Conservation (phyloP, 1,140 invertebrate species). For the Eubasilissa regina region DNA sequence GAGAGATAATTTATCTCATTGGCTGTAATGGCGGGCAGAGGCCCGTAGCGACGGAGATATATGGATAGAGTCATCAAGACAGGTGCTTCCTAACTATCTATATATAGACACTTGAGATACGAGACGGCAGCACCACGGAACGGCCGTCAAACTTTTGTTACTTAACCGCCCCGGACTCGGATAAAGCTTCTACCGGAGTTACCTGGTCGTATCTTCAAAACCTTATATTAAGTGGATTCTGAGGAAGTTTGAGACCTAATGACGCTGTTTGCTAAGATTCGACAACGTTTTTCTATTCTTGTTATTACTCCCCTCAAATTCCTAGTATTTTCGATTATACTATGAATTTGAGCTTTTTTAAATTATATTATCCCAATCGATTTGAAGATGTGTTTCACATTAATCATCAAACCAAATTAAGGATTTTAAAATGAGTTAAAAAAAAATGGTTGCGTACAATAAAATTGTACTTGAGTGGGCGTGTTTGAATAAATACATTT, state of each 20-base stretch:
- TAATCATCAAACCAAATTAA: too few species aligned
- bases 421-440: too few species aligned
- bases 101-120: background rate
- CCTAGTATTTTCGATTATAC: too few species aligned
- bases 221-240: slow-evolving; percentile 11
- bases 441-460: too few species aligned
- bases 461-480: too few species aligned
- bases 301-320: too few species aligned
- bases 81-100: background rate
- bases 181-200: slow-evolving; percentile 3
- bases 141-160: slow-evolving; percentile 17
- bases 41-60: slow-evolving; percentile 16
- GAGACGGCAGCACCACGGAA: background rate
- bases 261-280: slow-evolving; percentile 6
- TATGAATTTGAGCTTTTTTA: too few species aligned
- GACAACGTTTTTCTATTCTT: too few species aligned
- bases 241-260: background rate
- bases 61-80: slow-evolving; percentile 7
- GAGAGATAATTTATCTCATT: slow-evolving; percentile 17
- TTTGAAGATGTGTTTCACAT: too few species aligned
- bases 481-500: too few species aligned
- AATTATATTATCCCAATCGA: too few species aligned
- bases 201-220: background rate
- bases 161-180: slow-evolving; percentile 17
- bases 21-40: slow-evolving; percentile 8